Conservation (phyloP, 2,888 invertebrate species). For the Netelia fuscicornis region DNA sequence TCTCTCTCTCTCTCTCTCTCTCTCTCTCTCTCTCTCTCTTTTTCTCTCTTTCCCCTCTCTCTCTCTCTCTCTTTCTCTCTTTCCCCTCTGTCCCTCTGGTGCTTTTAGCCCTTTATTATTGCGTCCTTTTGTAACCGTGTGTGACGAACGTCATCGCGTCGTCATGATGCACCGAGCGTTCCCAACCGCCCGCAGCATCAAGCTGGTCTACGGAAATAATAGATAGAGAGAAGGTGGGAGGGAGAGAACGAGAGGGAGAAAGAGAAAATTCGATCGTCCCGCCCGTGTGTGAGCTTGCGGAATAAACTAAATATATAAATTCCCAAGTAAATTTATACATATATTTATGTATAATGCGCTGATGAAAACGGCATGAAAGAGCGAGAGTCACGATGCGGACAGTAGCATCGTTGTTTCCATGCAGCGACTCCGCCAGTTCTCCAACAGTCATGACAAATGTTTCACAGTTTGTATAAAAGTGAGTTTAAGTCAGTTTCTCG, state of each 20-base stretch:
- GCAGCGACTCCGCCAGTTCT: background rate
- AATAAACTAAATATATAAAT: background rate
- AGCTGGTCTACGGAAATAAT: slow-evolving; percentile 25
- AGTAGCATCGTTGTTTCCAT: background rate
- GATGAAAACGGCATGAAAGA: slow-evolving; percentile 7
- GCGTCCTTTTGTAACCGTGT: slow-evolving; percentile 45
- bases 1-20: background rate
- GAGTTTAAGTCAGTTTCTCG: slow-evolving; percentile 14
- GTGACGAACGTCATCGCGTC: slow-evolving; percentile 25
- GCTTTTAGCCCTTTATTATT: slow-evolving; percentile 41
- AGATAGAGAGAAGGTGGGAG: slow-evolving; percentile 6
- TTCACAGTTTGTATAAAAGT: background rate
- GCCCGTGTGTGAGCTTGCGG: background rate
- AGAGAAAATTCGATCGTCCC: slow-evolving; percentile 50
- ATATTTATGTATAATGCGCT: background rate
- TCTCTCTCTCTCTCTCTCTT: slow-evolving; percentile 28
- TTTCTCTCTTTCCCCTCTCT: slow-evolving; percentile 33
- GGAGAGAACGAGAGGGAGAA: slow-evolving; percentile 21
- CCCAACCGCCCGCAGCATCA: slow-evolving; percentile 18
- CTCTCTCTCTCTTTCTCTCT: no score
- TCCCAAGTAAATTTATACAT: background rate
- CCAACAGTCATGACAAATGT: background rate
- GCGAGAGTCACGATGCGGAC: background rate
- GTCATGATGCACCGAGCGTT: background rate
- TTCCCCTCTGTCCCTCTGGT: background rate